Conservation (phyloP, 2,113 vertebrate genomes). For the Pseudopipra pipra region DNA sequence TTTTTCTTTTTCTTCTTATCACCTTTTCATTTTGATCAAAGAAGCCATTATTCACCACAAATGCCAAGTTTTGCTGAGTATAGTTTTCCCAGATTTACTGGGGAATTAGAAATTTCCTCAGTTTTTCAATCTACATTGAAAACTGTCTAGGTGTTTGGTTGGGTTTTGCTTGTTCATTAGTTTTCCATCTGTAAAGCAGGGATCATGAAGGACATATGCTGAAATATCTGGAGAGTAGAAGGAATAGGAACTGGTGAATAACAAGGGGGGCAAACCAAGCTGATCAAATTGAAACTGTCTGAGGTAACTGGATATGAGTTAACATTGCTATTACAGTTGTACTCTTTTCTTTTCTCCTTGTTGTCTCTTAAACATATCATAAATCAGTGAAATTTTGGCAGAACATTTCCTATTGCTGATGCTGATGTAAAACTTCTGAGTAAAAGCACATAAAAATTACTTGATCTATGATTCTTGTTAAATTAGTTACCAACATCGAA, state of each 20-base stretch:
- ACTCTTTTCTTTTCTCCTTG: background rate
- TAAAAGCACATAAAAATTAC: background rate
- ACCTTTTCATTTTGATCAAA: background rate
- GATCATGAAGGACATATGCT: background rate
- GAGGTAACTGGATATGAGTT: background rate
- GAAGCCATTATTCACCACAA: background rate
- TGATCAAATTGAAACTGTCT: background rate
- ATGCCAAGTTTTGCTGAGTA: background rate
- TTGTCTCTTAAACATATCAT: background rate
- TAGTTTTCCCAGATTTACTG: background rate
- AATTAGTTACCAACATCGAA: background rate
- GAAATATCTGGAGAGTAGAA: background rate
- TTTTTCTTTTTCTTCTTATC: background rate
- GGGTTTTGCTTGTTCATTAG: background rate
- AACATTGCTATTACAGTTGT: background rate
- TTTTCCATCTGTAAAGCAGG: background rate
- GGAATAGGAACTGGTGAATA: background rate
- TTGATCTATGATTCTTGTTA: background rate
- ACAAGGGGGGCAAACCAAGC: background rate
- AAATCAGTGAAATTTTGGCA: background rate
- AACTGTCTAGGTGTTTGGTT: background rate
- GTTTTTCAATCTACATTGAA: background rate
- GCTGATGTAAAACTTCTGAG: background rate
- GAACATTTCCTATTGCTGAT: background rate
- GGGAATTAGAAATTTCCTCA: background rate